These are phyloP conservation scores for Hypolimnas misippus DNA, from an alignment of 2,888 invertebrate genomes.

Conservation along the genomic window DNA sequence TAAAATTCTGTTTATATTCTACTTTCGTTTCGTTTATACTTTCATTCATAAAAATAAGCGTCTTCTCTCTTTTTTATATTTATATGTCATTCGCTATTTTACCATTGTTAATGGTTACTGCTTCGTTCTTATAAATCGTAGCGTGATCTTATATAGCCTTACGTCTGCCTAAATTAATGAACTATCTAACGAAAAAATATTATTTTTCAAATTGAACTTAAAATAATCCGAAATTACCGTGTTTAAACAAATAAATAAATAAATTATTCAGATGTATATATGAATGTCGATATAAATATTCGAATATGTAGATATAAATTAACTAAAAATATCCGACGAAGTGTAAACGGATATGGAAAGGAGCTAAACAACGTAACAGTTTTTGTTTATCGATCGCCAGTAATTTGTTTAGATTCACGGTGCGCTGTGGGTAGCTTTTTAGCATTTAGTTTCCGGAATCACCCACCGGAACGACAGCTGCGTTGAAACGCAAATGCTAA, in stretches of 20 bases:
- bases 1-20: not conserved
- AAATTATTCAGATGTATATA: too few relatives aligned
- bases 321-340: not conserved
- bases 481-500: constrained; percentile 1
- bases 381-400: constrained; percentile 29
- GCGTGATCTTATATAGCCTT: too few relatives aligned
- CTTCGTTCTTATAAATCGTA: too few relatives aligned
- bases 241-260: too few relatives aligned
- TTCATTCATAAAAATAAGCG: not conserved
- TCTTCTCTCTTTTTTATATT: constrained; percentile 1
- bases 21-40: not conserved
- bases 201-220: too few relatives aligned
- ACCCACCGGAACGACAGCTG: constrained; percentile 54
- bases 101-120: too few relatives aligned
- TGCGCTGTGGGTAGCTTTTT: constrained; percentile 22
- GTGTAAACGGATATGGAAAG: constrained; percentile 8
- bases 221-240: too few relatives aligned
- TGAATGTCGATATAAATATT: too few relatives aligned
- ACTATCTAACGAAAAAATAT: too few relatives aligned
- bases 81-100: too few relatives aligned
- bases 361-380: not conserved
- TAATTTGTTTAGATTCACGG: constrained; percentile 17
- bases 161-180: too few relatives aligned
- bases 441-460: constrained; percentile 42
- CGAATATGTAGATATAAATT: too few relatives aligned